Conservation (phyloP, 1,140 invertebrate genomes). For the Marisa cornuarietis region DNA sequence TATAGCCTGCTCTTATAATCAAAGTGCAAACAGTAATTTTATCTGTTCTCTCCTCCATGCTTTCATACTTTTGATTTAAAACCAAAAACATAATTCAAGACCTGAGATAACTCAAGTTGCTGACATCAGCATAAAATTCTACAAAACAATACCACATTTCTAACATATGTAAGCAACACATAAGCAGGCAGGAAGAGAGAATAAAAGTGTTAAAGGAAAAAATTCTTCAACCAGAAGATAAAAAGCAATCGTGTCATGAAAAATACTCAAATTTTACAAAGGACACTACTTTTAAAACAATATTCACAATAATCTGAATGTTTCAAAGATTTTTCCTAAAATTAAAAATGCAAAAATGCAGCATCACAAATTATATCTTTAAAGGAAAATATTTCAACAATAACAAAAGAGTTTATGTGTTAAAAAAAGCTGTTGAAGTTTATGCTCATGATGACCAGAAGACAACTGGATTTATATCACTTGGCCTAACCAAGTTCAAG, state of each 20-base stretch:
- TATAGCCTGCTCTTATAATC: too few relatives aligned
- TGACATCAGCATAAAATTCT: neutral
- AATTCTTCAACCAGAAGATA: too few relatives aligned
- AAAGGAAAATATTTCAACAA: neutral
- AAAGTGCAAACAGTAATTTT: too few relatives aligned
- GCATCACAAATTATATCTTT: neutral
- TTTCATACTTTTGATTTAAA: too few relatives aligned
- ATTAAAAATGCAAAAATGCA: neutral
- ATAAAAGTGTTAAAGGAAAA: too few relatives aligned
- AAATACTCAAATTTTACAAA: too few relatives aligned
- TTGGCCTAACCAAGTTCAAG: too few relatives aligned
- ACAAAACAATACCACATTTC: neutral
- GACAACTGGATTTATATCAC: too few relatives aligned
- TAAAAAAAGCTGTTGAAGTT: too few relatives aligned
- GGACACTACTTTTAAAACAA: neutral
- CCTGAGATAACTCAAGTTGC: neutral
- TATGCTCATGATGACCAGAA: too few relatives aligned
- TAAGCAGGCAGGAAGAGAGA: too few relatives aligned
- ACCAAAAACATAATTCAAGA: neutral
- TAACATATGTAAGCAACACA: neutral
- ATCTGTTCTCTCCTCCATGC: neutral
- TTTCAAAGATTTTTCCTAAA: neutral
- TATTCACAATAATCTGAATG: neutral
- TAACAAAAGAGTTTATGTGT: neutral
- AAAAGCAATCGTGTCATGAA: too few relatives aligned